These are phyloP conservation scores for Nemotelus nigrinus DNA, from an alignment of 2,888 invertebrate species.

Conservation along the genomic window DNA sequence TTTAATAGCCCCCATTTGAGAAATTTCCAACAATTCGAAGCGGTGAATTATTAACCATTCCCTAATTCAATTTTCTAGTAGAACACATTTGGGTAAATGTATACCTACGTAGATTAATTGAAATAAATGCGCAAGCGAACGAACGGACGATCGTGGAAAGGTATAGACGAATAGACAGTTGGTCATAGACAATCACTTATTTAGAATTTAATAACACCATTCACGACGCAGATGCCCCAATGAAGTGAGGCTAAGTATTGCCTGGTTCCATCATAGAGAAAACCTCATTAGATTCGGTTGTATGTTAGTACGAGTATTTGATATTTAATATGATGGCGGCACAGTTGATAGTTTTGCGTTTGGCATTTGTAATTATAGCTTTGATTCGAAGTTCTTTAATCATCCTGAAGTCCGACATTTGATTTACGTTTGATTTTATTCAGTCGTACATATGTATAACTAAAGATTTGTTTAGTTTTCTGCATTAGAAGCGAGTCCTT, in stretches of 20 bases:
- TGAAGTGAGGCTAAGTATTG: slow-evolving; percentile 30
- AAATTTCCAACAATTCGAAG: slow-evolving; percentile 33
- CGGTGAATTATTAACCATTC: slow-evolving; percentile 36
- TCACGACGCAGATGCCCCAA: slow-evolving; percentile 5
- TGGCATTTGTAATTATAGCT: slow-evolving; percentile 4
- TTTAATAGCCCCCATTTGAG: slow-evolving; percentile 35
- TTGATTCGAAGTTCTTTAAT: background rate
- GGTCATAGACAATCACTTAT: slow-evolving; percentile 36
- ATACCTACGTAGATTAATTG: background rate
- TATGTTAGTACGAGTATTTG: background rate
- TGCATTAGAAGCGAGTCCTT: too few species aligned
- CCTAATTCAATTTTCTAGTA: slow-evolving; percentile 40
- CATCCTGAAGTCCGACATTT: too few species aligned
- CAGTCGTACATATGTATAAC: too few species aligned
- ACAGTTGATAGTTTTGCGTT: background rate
- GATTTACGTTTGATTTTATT: too few species aligned
- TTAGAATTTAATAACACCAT: slow-evolving; percentile 38
- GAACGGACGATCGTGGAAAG: background rate
- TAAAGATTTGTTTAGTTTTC: too few species aligned
- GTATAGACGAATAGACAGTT: slow-evolving; percentile 2
- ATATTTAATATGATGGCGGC: background rate
- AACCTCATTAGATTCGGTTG: background rate
- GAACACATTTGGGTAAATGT: slow-evolving; percentile 1
- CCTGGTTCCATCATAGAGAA: background rate
- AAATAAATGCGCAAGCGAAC: background rate